These are phyloP conservation scores for Lanius collurio DNA, from an alignment of 2,113 vertebrate genomes.

Conservation along the genomic window DNA sequence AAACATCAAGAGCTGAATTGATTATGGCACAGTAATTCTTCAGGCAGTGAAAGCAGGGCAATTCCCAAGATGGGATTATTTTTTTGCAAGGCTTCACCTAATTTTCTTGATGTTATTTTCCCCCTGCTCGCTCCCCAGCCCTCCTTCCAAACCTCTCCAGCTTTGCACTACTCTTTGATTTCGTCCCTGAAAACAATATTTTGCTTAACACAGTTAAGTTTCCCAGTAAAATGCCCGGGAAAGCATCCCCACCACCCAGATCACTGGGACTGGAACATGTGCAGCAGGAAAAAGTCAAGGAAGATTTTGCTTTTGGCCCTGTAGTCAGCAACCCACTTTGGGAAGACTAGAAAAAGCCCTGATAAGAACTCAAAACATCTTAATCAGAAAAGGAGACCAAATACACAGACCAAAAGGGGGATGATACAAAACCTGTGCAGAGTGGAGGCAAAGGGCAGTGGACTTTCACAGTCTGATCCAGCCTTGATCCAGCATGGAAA, in stretches of 20 bases:
- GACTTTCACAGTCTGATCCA: rapidly evolving
- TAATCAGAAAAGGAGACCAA: not conserved
- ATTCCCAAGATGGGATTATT: constrained; percentile 52
- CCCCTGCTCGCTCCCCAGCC: not conserved
- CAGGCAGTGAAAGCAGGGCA: constrained; percentile 45
- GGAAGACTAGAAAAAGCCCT: not conserved
- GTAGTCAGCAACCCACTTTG: not conserved
- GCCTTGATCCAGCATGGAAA: not conserved
- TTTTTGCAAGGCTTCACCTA: constrained; percentile 18
- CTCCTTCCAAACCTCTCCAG: not conserved
- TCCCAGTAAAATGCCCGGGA: not conserved
- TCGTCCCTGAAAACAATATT: not conserved
- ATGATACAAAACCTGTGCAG: not conserved
- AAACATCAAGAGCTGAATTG: constrained; percentile 50
- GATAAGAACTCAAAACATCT: not conserved
- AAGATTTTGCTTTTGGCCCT: not conserved
- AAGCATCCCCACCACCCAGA: not conserved
- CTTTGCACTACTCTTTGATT: not conserved
- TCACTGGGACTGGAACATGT: rapidly evolving
- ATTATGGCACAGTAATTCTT: constrained; percentile 62
- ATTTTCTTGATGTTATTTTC: not conserved
- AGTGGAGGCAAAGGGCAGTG: not conserved
- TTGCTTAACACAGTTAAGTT: not conserved
- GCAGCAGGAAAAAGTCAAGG: not conserved
- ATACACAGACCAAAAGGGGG: not conserved